Percentiles rank a stretch among this genome's conserved stretches.
phyloP scores from a whole-genome alignment of 2,797 vertebrate genomes.

The Microchirus variegatus region DNA sequence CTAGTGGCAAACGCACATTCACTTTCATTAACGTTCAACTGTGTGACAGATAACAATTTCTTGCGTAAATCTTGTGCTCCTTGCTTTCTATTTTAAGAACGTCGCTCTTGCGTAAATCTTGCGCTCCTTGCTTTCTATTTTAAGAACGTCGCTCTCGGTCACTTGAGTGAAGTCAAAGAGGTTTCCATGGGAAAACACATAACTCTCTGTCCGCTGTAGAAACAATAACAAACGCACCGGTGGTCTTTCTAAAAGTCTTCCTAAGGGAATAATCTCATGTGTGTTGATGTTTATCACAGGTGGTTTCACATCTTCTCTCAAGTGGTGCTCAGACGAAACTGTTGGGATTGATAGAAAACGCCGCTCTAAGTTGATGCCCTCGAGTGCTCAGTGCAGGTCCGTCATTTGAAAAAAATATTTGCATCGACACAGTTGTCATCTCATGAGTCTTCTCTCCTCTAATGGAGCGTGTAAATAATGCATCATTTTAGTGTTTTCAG shows the following conservation, averaged over 20 bases:
- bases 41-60: conserved; percentile 17
- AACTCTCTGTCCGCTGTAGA: conserved; percentile 9
- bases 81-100: conserved; percentile 19
- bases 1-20: conserved; percentile 21
- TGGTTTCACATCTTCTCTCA: neutral
- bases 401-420: neutral
- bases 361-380: neutral
- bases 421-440: too few relatives aligned
- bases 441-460: neutral
- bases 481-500: neutral
- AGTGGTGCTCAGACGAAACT: neutral
- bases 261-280: conserved; percentile 4
- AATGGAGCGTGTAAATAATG: neutral
- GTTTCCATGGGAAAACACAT: conserved; percentile 7
- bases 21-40: conserved; percentile 24
- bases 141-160: neutral
- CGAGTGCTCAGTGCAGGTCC: neutral
- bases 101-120: conserved; percentile 8
- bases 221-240: conserved; percentile 12
- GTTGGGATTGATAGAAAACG: neutral
- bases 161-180: neutral
- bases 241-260: conserved; percentile 8
- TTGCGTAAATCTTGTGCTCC: conserved; percentile 8
- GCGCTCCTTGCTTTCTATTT: conserved; percentile 17
- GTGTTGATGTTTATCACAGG: conserved; percentile 5